Evolutionary conservation across 53 echinoderm and acorn worm genomes (phyloP).

Genomic region (Holothuria leucospilota): DNA sequence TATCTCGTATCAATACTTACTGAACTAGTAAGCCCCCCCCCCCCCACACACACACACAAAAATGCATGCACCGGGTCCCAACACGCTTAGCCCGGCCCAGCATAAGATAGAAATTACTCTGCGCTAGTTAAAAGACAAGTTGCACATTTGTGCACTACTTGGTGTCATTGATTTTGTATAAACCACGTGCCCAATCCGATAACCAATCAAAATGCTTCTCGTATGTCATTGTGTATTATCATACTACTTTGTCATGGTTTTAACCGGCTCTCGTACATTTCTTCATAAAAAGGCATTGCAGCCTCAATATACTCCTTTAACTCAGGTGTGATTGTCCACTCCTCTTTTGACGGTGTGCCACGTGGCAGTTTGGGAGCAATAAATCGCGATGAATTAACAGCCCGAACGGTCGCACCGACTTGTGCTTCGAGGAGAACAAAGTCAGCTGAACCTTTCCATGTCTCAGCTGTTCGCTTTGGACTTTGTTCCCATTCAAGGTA

Average conservation of each 20-base stretch:
- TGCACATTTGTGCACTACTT: too few species aligned
- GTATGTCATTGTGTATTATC: too few species aligned
- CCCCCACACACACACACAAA: too few species aligned
- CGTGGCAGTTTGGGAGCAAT: background rate
- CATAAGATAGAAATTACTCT: too few species aligned
- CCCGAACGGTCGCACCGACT: background rate
- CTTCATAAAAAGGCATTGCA: conserved; percentile 29
- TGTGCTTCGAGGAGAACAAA: conserved; percentile 11
- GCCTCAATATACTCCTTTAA: conserved; percentile 3
- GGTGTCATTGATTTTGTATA: too few species aligned
- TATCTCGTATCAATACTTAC: too few species aligned
- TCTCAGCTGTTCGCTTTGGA: background rate
- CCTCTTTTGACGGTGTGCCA: background rate
- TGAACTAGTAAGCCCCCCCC: too few species aligned
- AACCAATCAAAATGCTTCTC: too few species aligned
- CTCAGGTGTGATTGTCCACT: conserved; percentile 26
- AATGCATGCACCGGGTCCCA: too few species aligned
- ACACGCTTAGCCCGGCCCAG: too few species aligned
- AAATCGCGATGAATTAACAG: conserved; percentile 5
- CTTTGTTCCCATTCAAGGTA: background rate
- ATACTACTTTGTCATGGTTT: background rate
- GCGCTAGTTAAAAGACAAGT: too few species aligned
- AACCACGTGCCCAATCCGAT: too few species aligned
- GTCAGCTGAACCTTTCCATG: conserved; percentile 12
- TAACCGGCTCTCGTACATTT: background rate